phyloP scores from a whole-genome alignment of 1,140 invertebrate species.

The Diploscapter pachys region DNA sequence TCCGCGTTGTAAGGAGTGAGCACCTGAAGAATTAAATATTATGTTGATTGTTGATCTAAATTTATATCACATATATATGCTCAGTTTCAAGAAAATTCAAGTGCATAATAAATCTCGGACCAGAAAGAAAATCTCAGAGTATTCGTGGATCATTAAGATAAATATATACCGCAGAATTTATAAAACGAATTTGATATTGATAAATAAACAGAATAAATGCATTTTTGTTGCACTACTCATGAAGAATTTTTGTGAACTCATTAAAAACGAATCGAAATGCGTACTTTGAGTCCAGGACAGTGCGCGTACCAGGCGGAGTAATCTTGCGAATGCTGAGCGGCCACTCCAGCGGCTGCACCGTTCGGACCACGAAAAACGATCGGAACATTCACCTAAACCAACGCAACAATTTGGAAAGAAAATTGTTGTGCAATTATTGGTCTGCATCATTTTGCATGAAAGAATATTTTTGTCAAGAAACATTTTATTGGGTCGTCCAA shows the following conservation, averaged over 20 bases:
- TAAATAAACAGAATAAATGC: background rate
- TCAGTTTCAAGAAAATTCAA: background rate
- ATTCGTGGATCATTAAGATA: background rate
- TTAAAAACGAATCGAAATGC: background rate
- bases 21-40: constrained; percentile 47
- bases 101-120: no score
- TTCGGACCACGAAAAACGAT: constrained; percentile 98
- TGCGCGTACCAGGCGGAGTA: constrained; percentile 95
- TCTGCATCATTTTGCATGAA: no score
- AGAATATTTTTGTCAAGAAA: no score
- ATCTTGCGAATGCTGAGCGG: constrained; percentile 96
- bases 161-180: background rate
- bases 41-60: background rate
- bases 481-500: no score
- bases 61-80: background rate
- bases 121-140: background rate
- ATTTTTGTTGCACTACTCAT: background rate
- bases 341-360: constrained; percentile 90
- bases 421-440: background rate
- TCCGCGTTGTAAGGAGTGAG: constrained; percentile 86
- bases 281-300: constrained; percentile 84
- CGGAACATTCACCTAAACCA: constrained; percentile 74
- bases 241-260: background rate
- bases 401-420: background rate
- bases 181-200: background rate